Conservation (phyloP, 2,113 vertebrate species). For the Protomyctophum bolini region DNA sequence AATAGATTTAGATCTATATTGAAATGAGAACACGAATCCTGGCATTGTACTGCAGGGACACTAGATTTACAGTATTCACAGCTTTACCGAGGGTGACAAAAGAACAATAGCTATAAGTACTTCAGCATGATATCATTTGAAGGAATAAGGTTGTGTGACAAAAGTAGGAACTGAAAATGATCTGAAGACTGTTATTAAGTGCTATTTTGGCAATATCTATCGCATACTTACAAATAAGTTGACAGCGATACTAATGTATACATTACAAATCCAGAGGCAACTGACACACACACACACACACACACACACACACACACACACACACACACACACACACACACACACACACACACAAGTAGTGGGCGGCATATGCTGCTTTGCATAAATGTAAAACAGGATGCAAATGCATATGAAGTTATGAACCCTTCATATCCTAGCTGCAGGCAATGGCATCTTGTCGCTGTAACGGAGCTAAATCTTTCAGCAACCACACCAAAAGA, state of each 20-base stretch:
- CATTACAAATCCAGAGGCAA: no score
- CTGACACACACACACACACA: no score
- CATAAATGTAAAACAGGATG: conserved; percentile 56
- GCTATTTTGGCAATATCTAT: no score
- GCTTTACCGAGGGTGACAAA: background rate
- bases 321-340: no score
- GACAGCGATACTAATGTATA: no score
- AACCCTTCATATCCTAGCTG: background rate
- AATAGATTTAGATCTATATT: background rate
- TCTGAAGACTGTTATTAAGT: no score
- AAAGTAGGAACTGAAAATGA: no score
- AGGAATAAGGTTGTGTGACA: no score
- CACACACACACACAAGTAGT: background rate
- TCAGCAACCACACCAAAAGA: background rate
- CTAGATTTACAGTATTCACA: background rate
- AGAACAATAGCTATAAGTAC: background rate
- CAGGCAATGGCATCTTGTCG: background rate
- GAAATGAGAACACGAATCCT: background rate
- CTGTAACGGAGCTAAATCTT: background rate
- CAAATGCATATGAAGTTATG: conserved; percentile 38
- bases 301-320: no score
- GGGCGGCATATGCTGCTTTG: conserved; percentile 19
- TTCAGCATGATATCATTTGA: no score
- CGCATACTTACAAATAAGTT: no score
- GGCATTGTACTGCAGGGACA: background rate